Base-by-base conservation (phyloP, 1,140 invertebrate species). In the Anthonomus grandis region DNA sequence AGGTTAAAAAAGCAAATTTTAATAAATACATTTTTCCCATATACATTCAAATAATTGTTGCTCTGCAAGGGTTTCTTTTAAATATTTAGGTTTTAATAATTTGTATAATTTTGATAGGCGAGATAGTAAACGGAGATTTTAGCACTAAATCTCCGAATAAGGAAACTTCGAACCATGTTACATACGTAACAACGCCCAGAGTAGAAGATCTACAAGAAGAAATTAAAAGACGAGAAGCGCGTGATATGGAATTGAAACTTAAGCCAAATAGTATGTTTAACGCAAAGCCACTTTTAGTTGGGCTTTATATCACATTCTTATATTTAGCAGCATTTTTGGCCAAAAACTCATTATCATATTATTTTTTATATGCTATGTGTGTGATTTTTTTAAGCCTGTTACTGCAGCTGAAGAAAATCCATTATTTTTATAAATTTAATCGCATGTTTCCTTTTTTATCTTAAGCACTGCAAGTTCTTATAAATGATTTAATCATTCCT, bases 381-480 rank as follows among this genome's bases (percentile, higher is more conserved):
- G 9, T 12, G 9, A 41, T 12, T 41, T 17, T 17, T 41, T 34
- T 12, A 34, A 34, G 31, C 10, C 13, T 13, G 31, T 34, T 13
- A n/a, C 27, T 9, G 27, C n/a, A 31, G 27, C n/a, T 31, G n/a
- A 8, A 31, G 8, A 31, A 31, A 31, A 31, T 31, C 8, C 27
- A 31, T 31, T 31, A 8, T n/a, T n/a, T n/a, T n/a, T n/a, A n/a
- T n/a, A n/a, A 31, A n/a, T 6, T 47, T 38, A 46, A 38, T 23
- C 8, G 22, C 15, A 18, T 25, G 8, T 22, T 62, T 67, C 9
- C 13, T 44, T 44, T 44, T 44, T 2, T 21, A 13, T 21, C 4
- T 21, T n/a, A n/a, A n/a, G n/a, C n/a, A n/a, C n/a, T n/a, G n/a
- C n/a, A n/a, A n/a, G n/a, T n/a, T n/a, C 4, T 48, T 18, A 13